Base-by-base conservation (phyloP, 2,888 invertebrate species). In the Rhodophaea formosa region DNA sequence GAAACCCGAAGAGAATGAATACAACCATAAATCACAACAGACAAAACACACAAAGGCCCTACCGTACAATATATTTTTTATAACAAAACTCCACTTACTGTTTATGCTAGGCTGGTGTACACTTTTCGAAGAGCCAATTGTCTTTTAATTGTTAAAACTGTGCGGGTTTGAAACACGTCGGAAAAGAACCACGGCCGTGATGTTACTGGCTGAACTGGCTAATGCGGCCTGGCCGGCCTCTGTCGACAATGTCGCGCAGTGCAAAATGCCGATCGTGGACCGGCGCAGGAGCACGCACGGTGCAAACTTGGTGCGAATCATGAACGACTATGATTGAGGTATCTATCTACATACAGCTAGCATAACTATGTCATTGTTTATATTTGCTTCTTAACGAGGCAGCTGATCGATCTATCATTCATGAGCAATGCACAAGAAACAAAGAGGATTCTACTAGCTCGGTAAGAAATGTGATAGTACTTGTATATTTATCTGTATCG, bases 131-230 rank as follows among this genome's bases (percentile, higher is more conserved):
- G 23, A n/a, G 17, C 5, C 23, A 12, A 12, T 12, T 49, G 49
- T 30, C 8, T 7, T 7, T 49, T 49, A 16, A 51, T 35, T 51
- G 35, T 51, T 32, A 6, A 15, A 14, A 51, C 51, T 35, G 35
- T 39, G 15, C 14, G 10, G 10, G 12, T 51, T 51, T 17, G 12
- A 35, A 35, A 57, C 57, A 57, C 57, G 57, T 52, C 57, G 44
- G 32, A 16, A 45, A 43, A 57, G 57, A 39, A 17, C 7, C 43
- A 23, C 44, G 43, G 30, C 35, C 14, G 51, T 35, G 17, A 17
- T 35, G 17, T 39, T 16, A 51, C 51, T 51, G 51, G 32, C 10
- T 16, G 15, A 3, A 23, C 12, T 10, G 12, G 51, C 29, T 51
- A 12, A 35, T 17, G 16, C 35, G 35, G 47, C 14, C 51, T 16